These are phyloP conservation scores for Caenorhabditis imperialis DNA, from an alignment of 2,888 invertebrate species.

Conservation along the genomic window DNA sequence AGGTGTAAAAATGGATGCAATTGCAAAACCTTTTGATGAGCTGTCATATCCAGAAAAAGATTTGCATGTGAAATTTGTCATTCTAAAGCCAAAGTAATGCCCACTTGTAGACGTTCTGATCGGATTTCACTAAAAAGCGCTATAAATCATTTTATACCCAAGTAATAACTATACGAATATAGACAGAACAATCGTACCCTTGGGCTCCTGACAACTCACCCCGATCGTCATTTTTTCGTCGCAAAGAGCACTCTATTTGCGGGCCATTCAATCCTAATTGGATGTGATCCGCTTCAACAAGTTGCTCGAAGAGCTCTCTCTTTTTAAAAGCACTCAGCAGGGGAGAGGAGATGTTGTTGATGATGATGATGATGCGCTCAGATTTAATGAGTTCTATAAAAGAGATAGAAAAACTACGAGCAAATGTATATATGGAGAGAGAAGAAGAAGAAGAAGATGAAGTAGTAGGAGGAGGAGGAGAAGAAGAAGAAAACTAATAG, in stretches of 20 bases:
- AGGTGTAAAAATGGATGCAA: too few species aligned
- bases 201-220: background rate
- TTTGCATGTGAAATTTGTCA: too few species aligned
- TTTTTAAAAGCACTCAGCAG: slow-evolving; percentile 48
- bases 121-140: too few species aligned
- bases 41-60: too few species aligned
- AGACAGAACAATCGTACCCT: too few species aligned
- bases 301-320: slow-evolving; percentile 35
- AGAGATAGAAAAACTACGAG: slow-evolving; percentile 23
- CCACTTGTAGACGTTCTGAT: too few species aligned
- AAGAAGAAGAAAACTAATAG: slow-evolving; percentile 26
- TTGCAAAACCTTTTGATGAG: too few species aligned
- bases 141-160: too few species aligned
- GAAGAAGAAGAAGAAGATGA: slow-evolving; percentile 5
- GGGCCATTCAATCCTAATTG: slow-evolving; percentile 48
- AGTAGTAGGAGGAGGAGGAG: too few species aligned
- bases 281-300: slow-evolving; percentile 52
- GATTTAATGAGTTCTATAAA: slow-evolving; percentile 56
- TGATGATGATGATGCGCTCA: slow-evolving; percentile 48
- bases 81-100: too few species aligned
- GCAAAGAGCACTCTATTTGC: slow-evolving; percentile 26
- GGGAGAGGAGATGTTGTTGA: too few species aligned
- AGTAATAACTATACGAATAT: too few species aligned
- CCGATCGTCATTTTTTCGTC: slow-evolving; percentile 14
- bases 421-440: background rate